Evolutionary conservation across 2,113 vertebrate species (phyloP).

Genomic region (Balaenoptera acutorostrata): DNA sequence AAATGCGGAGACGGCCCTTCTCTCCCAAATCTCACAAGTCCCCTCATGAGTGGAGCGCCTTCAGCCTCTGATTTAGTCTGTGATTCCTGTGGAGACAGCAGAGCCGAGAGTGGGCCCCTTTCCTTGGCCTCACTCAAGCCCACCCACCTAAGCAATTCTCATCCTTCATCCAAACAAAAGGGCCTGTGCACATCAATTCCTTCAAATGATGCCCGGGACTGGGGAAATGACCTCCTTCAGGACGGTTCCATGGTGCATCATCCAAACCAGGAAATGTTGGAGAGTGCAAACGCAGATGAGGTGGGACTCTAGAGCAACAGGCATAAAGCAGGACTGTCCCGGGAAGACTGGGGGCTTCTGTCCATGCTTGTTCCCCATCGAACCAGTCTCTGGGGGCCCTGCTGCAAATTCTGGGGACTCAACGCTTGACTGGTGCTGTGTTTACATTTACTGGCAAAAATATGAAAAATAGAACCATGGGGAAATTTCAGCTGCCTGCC

Average conservation of each 20-base stretch:
- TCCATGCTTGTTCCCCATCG: neutral
- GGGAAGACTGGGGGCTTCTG: neutral
- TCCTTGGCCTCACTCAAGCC: neutral
- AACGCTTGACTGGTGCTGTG: neutral
- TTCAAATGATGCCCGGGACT: neutral
- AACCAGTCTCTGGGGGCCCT: neutral
- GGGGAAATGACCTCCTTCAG: neutral
- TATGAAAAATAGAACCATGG: neutral
- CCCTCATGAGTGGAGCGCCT: neutral
- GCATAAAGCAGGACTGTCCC: neutral
- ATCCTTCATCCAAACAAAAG: neutral
- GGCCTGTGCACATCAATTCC: neutral
- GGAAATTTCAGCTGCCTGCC: neutral
- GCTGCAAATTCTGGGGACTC: neutral
- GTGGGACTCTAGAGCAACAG: neutral
- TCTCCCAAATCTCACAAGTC: neutral
- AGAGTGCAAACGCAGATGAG: neutral
- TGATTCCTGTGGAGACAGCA: neutral
- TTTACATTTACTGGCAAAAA: neutral
- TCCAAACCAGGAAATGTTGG: neutral
- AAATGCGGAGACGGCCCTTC: neutral
- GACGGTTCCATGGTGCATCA: neutral
- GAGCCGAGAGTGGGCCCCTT: neutral
- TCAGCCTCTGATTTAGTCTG: neutral
- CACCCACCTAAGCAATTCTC: neutral